Conservation (phyloP, 2,888 invertebrate genomes). For the Clanis bilineata region DNA sequence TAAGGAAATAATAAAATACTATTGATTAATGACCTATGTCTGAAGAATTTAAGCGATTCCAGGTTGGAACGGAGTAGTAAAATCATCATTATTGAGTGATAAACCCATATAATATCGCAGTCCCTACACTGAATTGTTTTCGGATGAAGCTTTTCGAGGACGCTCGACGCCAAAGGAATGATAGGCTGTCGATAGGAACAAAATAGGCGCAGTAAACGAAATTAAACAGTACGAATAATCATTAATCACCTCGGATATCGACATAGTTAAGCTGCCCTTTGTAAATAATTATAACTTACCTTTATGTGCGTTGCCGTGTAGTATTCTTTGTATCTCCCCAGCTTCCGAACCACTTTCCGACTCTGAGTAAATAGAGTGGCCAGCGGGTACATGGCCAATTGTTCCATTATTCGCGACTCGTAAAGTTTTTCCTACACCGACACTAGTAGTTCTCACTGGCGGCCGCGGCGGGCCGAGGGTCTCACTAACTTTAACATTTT, state of each 20-base stretch:
- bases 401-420: constrained; percentile 43
- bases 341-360: constrained; percentile 89
- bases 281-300: constrained; percentile 38
- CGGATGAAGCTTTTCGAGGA: too few species aligned
- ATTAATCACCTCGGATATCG: not conserved
- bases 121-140: too few species aligned
- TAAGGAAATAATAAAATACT: too few species aligned
- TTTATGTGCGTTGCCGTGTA: constrained; percentile 57
- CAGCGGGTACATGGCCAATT: constrained; percentile 31
- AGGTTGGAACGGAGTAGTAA: too few species aligned
- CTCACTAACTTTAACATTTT: constrained; percentile 35
- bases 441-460: constrained; percentile 67
- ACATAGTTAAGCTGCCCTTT: not conserved
- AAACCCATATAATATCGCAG: too few species aligned
- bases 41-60: too few species aligned
- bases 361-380: constrained; percentile 72
- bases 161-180: too few species aligned
- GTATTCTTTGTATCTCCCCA: constrained; percentile 86
- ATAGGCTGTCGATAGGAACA: too few species aligned
- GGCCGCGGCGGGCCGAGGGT: constrained; percentile 52
- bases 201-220: not conserved
- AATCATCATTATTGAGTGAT: too few species aligned
- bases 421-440: constrained; percentile 39
- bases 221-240: not conserved
- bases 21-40: too few species aligned